These are phyloP conservation scores for Regulus satrapa DNA, from an alignment of 2,113 vertebrate species.

Conservation along the genomic window DNA sequence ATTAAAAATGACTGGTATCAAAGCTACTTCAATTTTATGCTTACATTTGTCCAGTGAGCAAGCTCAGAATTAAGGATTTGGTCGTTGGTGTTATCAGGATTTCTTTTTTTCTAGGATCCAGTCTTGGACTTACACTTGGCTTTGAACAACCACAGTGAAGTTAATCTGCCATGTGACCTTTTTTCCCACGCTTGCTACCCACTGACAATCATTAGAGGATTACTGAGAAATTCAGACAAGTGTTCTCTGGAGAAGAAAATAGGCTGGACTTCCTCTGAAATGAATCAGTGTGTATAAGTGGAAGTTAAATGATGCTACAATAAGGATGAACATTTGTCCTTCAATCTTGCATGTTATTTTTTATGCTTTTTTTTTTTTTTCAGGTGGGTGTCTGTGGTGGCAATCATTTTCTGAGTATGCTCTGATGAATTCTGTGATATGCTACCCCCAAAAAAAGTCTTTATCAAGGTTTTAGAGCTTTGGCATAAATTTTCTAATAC, in stretches of 20 bases:
- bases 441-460: fast-evolving
- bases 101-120: not conserved
- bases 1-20: not conserved
- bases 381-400: not conserved
- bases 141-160: not conserved
- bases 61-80: not conserved
- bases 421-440: not conserved
- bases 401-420: not conserved
- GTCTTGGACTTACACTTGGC: not conserved
- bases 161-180: not conserved
- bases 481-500: not conserved
- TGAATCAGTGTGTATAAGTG: not conserved
- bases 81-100: not conserved
- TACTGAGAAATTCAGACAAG: not conserved
- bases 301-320: not conserved
- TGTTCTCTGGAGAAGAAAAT: not conserved
- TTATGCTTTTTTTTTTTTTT: not conserved
- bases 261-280: not conserved
- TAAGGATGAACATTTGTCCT: not conserved
- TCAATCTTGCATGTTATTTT: not conserved
- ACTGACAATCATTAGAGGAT: not conserved
- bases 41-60: not conserved
- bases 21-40: not conserved
- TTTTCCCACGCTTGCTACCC: not conserved
- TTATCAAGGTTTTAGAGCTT: not conserved